Evolutionary conservation across 1,140 invertebrate genomes (phyloP).

Genomic region (Drosophila carrolli): DNA sequence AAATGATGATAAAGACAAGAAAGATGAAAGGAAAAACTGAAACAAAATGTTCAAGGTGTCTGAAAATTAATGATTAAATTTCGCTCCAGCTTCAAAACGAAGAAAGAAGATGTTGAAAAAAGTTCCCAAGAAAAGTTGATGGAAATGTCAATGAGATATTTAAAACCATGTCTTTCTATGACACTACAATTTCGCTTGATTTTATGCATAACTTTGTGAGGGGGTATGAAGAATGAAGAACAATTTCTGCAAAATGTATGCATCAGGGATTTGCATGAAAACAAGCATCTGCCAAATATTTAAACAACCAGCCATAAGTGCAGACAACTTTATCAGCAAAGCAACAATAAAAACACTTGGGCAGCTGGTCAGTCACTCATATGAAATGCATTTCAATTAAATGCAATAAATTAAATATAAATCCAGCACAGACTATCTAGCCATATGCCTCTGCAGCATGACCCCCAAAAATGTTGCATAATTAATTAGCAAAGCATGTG

Average conservation of each 20-base stretch:
- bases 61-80: slow-evolving; percentile 40
- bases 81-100: background rate
- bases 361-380: slow-evolving; percentile 30
- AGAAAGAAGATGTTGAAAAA: slow-evolving; percentile 5
- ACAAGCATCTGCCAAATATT: slow-evolving; percentile 16
- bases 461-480: slow-evolving; percentile 45
- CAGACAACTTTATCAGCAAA: slow-evolving; percentile 25
- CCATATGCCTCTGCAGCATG: slow-evolving; percentile 18
- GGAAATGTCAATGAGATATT: slow-evolving; percentile 12
- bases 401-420: slow-evolving; percentile 64
- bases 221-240: background rate
- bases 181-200: background rate
- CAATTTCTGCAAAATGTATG: slow-evolving; percentile 3
- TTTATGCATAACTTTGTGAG: slow-evolving; percentile 2
- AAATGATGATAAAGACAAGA: slow-evolving; percentile 5
- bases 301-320: slow-evolving; percentile 19
- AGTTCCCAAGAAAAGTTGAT: slow-evolving; percentile 1
- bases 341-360: slow-evolving; percentile 7
- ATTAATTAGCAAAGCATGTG: slow-evolving; percentile 53
- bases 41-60: slow-evolving; percentile 13
- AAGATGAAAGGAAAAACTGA: background rate
- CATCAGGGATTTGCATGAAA: slow-evolving; percentile 15
- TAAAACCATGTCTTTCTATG: background rate
- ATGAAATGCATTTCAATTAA: slow-evolving; percentile 66
- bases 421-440: slow-evolving; percentile 18